Base-by-base conservation (phyloP, 1,140 invertebrate genomes). In the Solenopsis invicta region DNA sequence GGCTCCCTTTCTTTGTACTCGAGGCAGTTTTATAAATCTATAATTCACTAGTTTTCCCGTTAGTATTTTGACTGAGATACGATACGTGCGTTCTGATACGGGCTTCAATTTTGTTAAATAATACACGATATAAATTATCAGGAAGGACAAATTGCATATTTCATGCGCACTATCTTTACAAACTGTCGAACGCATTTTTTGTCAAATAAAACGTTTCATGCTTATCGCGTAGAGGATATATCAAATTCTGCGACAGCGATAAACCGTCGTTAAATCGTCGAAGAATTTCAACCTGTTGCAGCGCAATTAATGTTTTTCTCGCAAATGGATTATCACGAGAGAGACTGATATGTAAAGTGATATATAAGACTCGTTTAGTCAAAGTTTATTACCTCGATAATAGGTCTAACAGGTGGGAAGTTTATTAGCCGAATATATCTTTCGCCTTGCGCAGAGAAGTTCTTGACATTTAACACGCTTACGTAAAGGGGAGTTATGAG, bases 381-480 rank as follows among this genome's bases (percentile, higher is more conserved):
- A 0, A 52, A 80, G 62, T 80, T 80, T 41, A 80, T 80, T 80
- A 45, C 34, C 34, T 41, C 50, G 37, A 56, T 52, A 69, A 69
- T 54, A 41, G 48, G 61, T 69, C 21, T 67, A 69, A 69, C 62
- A 80, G 48, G 62, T 54, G 77, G 66, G 67, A 69, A 56, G 61
- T 80, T 80, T 80, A 80, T 80, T 80, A 69, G 45, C 21, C 77
- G 24, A 80, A 80, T 67, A 80, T 67, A 67, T 80, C 66, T 80
- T 67, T 67, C n/a, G n/a, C n/a, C 29, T 66, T 52, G 34, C 21
- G 74, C 62, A 29, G 48, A 80, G 48, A 80, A 69, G 45, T 69
- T 67, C 77, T 69, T 69, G 62, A 80, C 77, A 80, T 80, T 80
- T 50, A 64, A 67, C n/a, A 41, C 48, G 48, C 62, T 80, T 80